A percentile compares a stretch with the other conserved stretches of the same genome.
These are phyloP conservation scores for Solen grandis DNA, from an alignment of 1,140 invertebrate species.

Conservation along the genomic window DNA sequence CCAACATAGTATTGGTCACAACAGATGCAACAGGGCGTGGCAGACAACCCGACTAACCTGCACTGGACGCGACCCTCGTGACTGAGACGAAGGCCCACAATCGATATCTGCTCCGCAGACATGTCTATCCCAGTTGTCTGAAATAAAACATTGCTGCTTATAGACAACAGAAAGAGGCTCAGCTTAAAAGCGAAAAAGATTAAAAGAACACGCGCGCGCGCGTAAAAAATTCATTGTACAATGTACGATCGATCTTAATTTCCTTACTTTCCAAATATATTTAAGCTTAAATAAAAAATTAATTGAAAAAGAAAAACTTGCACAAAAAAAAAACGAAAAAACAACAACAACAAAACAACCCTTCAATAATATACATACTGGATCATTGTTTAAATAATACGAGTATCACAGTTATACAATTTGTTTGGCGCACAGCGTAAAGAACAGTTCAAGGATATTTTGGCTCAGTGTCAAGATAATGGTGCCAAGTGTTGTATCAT, in stretches of 20 bases:
- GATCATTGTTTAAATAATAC: no score
- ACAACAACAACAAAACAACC: no score
- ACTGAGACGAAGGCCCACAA: conserved; percentile 29
- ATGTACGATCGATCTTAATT: not conserved
- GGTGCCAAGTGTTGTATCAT: no score
- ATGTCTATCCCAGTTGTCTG: conserved; percentile 25
- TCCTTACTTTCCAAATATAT: not conserved
- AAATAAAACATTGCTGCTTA: not conserved
- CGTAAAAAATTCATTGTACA: not conserved
- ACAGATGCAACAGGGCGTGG: not conserved
- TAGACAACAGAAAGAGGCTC: not conserved
- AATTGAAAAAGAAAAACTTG: no score
- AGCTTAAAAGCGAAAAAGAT: not conserved
- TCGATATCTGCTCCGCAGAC: conserved; percentile 30
- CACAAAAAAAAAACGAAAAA: no score
- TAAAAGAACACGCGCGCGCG: not conserved
- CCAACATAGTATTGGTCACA: not conserved
- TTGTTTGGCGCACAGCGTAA: no score
- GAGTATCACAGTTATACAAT: no score
- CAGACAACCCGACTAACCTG: conserved; percentile 6
- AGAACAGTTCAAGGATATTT: no score
- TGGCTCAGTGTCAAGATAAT: no score
- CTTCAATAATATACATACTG: no score
- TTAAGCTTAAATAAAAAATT: not conserved
- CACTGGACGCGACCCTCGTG: conserved; percentile 43